Evolutionary conservation across 2,113 vertebrate genomes (phyloP).

Genomic region (Chaetops frenatus): DNA sequence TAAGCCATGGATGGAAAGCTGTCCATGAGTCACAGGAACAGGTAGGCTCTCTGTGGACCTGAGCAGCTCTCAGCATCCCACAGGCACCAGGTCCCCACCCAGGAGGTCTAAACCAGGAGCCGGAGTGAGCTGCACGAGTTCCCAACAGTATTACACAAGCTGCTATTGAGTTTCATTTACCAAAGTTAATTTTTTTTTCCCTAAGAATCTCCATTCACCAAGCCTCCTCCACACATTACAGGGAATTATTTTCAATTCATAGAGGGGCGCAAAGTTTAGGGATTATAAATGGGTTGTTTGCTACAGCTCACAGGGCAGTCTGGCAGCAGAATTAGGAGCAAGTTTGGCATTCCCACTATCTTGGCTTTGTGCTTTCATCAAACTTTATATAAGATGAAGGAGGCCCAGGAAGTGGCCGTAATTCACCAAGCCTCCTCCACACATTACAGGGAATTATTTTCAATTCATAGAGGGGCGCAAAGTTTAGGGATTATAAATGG

Average conservation of each 20-base stretch:
- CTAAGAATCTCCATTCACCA: background rate
- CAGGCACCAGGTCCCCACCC: background rate
- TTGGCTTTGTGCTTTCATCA: conserved; percentile 12
- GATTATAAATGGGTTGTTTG: background rate
- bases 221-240: background rate
- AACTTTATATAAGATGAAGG: conserved; percentile 22
- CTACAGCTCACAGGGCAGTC: background rate
- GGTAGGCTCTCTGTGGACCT: background rate
- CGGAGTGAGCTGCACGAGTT: background rate
- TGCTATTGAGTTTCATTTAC: background rate
- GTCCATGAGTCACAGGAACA: background rate
- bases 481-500: background rate
- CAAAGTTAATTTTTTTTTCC: background rate
- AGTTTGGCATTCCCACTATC: background rate
- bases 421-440: background rate
- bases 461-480: background rate
- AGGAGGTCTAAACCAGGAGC: background rate
- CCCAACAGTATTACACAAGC: background rate
- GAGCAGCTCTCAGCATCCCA: background rate
- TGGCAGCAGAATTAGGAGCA: background rate
- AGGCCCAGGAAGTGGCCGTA: conserved; percentile 1
- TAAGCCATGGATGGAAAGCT: fast-evolving
- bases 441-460: background rate
- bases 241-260: background rate
- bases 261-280: background rate